Percentiles rank a stretch among this genome's conserved stretches.
Conservation (phyloP, 2,797 vertebrate genomes). For the Erethizon dorsatum region DNA sequence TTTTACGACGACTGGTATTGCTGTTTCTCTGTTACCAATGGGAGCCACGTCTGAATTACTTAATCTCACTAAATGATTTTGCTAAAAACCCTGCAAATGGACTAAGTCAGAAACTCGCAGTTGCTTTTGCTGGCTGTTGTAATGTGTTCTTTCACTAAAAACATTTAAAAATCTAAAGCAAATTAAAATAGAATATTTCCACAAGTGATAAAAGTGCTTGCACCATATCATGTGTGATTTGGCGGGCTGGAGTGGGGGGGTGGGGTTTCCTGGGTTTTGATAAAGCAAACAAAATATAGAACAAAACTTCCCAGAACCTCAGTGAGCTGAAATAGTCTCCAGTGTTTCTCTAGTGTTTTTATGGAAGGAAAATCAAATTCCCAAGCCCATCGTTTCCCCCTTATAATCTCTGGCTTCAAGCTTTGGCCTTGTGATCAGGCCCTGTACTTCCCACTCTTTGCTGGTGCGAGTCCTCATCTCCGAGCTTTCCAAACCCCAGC, state of each 20-base stretch:
- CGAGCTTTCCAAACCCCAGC: not conserved
- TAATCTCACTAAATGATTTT: slow-evolving; percentile 22
- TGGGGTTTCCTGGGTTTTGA: not conserved
- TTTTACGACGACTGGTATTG: not conserved
- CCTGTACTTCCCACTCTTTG: not conserved
- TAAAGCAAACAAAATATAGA: slow-evolving; percentile 43
- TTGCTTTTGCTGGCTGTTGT: not conserved
- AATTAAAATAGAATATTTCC: slow-evolving; percentile 17
- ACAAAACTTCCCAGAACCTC: not conserved
- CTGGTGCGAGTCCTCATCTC: not conserved
- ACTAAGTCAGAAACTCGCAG: not conserved
- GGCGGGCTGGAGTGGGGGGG: not conserved
- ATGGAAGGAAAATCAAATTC: not conserved
- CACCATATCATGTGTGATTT: not conserved
- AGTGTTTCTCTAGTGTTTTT: not conserved
- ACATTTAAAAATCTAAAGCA: not conserved
- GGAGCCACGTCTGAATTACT: not conserved
- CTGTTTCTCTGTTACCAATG: not conserved
- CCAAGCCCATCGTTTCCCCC: not conserved
- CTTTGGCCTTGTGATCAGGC: not conserved
- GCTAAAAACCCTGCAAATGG: slow-evolving; percentile 9
- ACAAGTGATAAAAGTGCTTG: not conserved
- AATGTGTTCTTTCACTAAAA: not conserved
- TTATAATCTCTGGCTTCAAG: not conserved
- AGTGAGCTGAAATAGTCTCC: not conserved